Evolutionary conservation across 2,113 vertebrate species (phyloP), one percentile per base, ranked within the genome.

Genomic region (Leucopternis melanops): DNA sequence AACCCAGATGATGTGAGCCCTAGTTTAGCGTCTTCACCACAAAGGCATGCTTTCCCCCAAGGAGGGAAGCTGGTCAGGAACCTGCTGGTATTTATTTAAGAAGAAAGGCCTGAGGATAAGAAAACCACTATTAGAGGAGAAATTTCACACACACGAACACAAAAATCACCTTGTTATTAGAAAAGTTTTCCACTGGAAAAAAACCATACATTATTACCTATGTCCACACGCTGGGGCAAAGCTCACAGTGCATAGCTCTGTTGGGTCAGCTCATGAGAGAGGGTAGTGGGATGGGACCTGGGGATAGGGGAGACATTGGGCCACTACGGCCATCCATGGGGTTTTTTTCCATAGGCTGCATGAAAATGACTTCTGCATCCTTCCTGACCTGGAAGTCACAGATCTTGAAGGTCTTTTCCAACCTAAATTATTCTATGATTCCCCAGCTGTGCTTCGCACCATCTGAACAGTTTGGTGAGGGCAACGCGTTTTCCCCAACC

Each of bases 271-370:
- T 57, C 23, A 34, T 5, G 52, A 72, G 38, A 44, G 21, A 58
- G 4, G 32, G 19, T 3, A 47, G 17, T 31, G 49, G 15, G 55
- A 66, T 40, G 23, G 27, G n/a, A 58, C 44, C 36, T 67, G 34
- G 32, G 26, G 15, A 82, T 21, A 49, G 34, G 32, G 26, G 15
- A 82, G 38, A 49, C 13, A 6, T 4, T 36, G 38, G 6, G 27
- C 31, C 12, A 10, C 31, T 50, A 12, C 3, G 20, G n/a, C 26
- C 22, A 59, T 17, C 22, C 5, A 0, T 9, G 16, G 0, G 0
- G 0, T 7, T 4, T 82, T 81, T 82, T 70, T 9, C 75, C 32
- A 34, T 12, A 59, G 49, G 22, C 44, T 80, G 19, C 32, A 36
- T 9, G 14, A 45, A 62, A 44, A 83, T 9, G 10, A 52, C 10